Base-by-base conservation (phyloP, 2,888 invertebrate genomes). In the Cataglyphis rosenhaueri region DNA sequence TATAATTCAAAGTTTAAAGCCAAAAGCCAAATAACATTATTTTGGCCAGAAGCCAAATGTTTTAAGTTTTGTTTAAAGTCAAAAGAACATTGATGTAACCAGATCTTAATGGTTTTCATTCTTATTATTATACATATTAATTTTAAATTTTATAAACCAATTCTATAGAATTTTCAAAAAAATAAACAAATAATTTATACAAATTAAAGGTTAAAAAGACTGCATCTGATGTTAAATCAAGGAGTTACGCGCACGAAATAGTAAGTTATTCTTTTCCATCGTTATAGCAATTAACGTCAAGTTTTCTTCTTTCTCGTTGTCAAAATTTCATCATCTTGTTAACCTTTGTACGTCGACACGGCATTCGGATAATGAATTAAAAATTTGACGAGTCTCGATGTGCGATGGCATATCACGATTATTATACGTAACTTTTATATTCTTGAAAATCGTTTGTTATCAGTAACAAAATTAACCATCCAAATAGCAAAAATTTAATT, bases 281-380 rank as follows among this genome's bases (percentile, higher is more conserved):
- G 52, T 52, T 18, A 18, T 3, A 55, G 59, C 44, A 38, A 38
- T 79, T 62, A 74, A 74, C 8, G 78, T 83, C 71, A 78, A 44
- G n/a, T 6, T 62, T 41, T 71, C 38, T 41, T 64, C 12, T 18
- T 12, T 2, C 25, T 70, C 3, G 12, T 12, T 32, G 5, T 76
- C 41, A 73, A 68, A 76, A 8, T 61, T 70, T 79, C 18, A 61
- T 9, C 25, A 12, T 70, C 10, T 57, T 57, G 12, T 64, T 38
- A 55, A 57, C 10, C 9, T 65, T 18, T 10, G 18, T 55, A 38
- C 15, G 9, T 18, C 4, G 25, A 70, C 52, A 1, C 12, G 55
- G 0, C 65, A n/a, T 25, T 38, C 15, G 75, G 41, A 18, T 55
- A 10, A 74, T 84, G 52, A 84, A 84, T 81, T 84, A 66, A 57